A percentile compares a stretch with the other conserved stretches of the same genome.
Conservation (phyloP, 2,888 invertebrate species). For the Tipula helvola region DNA sequence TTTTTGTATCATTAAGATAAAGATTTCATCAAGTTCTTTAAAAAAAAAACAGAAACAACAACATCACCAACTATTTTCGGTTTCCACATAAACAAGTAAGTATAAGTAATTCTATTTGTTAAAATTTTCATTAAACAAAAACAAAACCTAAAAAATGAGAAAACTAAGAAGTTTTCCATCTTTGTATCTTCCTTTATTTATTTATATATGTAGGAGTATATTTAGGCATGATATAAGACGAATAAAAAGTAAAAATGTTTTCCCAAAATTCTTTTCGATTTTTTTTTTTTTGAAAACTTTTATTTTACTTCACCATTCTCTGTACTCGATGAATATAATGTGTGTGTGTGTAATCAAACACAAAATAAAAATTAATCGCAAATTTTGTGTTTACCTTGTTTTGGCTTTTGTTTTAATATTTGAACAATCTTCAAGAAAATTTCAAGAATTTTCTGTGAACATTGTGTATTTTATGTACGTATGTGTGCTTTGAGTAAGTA, state of each 20-base stretch:
- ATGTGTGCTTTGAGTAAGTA: neutral
- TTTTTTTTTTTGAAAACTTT: neutral
- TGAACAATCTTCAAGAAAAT: neutral
- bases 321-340: neutral
- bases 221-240: neutral
- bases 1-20: neutral
- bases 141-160: neutral
- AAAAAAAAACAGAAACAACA: neutral
- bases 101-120: neutral
- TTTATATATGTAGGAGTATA: neutral
- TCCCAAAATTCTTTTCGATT: neutral
- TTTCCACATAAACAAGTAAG: neutral
- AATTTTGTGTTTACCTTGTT: neutral
- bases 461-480: neutral
- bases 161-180: neutral
- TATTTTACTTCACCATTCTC: neutral
- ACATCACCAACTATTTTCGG: neutral
- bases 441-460: neutral
- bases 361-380: conserved; percentile 4
- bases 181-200: neutral
- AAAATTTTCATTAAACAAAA: neutral
- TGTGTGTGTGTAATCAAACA: neutral
- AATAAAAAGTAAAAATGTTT: neutral
- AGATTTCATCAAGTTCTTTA: neutral
- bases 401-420: neutral